Conservation (phyloP, 2,888 invertebrate species). For the Melipona bicolor region DNA sequence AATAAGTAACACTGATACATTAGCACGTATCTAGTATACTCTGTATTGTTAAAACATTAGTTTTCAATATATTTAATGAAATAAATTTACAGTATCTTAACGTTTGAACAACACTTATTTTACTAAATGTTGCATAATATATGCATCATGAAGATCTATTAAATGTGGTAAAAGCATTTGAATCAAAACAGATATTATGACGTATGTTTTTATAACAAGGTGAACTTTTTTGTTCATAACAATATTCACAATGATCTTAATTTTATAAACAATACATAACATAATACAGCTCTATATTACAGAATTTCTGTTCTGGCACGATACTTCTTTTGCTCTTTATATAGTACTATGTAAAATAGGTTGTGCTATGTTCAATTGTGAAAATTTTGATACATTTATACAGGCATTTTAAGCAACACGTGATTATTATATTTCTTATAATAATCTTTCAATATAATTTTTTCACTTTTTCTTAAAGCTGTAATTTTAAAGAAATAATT, state of each 20-base stretch:
- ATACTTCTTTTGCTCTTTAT: conserved; percentile 26
- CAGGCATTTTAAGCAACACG: conserved; percentile 17
- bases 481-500: conserved; percentile 14
- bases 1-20: conserved; percentile 20
- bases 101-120: conserved; percentile 39
- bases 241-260: conserved; percentile 57
- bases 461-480: not conserved
- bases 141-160: conserved; percentile 36
- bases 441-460: conserved; percentile 14
- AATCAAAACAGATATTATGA: conserved; percentile 38
- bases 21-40: conserved; percentile 1
- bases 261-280: conserved; percentile 50
- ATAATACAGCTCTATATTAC: conserved; percentile 49
- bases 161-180: conserved; percentile 38
- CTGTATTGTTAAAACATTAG: conserved; percentile 28
- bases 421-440: conserved; percentile 24
- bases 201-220: conserved; percentile 47
- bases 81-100: conserved; percentile 12
- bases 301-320: conserved; percentile 42
- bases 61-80: conserved; percentile 33
- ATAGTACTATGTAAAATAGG: conserved; percentile 57
- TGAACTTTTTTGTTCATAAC: conserved; percentile 37
- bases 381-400: conserved; percentile 27
- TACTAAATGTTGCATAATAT: conserved; percentile 35
- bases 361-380: conserved; percentile 49